A percentile compares a stretch with the other conserved stretches of the same genome.
Conservation (phyloP, 1,140 invertebrate species). For the Cydia splendana region DNA sequence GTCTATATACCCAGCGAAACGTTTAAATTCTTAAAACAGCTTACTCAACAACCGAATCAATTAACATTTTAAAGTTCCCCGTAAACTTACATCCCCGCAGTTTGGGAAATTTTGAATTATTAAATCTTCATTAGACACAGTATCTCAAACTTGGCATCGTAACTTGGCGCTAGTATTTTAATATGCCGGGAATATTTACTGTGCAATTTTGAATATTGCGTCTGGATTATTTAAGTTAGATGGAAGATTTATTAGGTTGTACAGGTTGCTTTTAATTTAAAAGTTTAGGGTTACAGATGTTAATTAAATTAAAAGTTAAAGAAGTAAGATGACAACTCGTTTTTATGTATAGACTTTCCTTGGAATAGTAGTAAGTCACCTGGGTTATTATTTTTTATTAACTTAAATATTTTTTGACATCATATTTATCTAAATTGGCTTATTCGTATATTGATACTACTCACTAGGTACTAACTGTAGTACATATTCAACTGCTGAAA, state of each 20-base stretch:
- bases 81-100: conserved; percentile 19
- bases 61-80: conserved; percentile 24
- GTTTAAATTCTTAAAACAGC: not conserved
- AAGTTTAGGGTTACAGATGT: not conserved
- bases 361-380: too few species aligned
- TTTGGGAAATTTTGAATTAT: conserved; percentile 48
- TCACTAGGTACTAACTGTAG: too few species aligned
- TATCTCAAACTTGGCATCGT: conserved; percentile 28
- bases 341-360: too few species aligned
- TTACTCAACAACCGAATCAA: not conserved
- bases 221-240: conserved; percentile 6
- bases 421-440: too few species aligned
- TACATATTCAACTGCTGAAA: too few species aligned
- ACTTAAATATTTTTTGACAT: too few species aligned
- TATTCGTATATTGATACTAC: too few species aligned
- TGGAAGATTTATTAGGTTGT: not conserved
- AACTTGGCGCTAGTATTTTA: conserved; percentile 25
- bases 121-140: conserved; percentile 49
- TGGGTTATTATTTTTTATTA: too few species aligned
- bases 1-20: too few species aligned
- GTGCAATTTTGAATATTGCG: conserved; percentile 23
- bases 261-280: not conserved
- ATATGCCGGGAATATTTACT: conserved; percentile 26
- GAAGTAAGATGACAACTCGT: too few species aligned
- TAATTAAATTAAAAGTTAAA: not conserved